phyloP scores from a whole-genome alignment of 2,888 invertebrate species.

The Xylota segnis region DNA sequence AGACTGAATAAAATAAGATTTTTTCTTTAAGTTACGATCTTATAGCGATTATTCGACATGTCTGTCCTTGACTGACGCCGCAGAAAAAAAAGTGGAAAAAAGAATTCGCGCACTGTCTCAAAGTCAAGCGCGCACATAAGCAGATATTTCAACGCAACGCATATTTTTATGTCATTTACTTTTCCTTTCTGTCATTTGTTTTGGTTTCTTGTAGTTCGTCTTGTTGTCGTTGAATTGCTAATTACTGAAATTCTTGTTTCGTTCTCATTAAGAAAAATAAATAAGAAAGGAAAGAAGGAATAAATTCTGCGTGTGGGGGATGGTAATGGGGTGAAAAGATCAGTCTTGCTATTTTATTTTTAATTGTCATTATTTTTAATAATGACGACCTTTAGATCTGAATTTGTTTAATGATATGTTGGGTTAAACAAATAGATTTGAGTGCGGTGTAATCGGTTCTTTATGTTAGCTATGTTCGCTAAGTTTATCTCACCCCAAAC shows the following conservation, averaged over 20 bases:
- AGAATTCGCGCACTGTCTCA: slow-evolving; percentile 37
- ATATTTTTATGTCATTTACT: slow-evolving; percentile 1
- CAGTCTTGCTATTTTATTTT: background rate
- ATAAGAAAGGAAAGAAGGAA: background rate
- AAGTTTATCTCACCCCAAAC: no score
- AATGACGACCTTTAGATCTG: background rate
- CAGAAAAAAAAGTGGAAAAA: background rate
- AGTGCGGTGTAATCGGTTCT: no score
- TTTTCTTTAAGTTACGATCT: slow-evolving; percentile 5
- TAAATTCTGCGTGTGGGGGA: slow-evolving; percentile 27
- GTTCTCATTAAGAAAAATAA: slow-evolving; percentile 6
- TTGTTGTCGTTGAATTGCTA: background rate
- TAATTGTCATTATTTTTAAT: background rate
- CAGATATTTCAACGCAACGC: slow-evolving; percentile 1
- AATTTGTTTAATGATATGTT: no score
- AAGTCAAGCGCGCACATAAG: slow-evolving; percentile 22
- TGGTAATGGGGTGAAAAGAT: slow-evolving; percentile 35
- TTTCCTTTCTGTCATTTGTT: background rate
- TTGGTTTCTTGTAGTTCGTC: background rate
- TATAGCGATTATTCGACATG: slow-evolving; percentile 10
- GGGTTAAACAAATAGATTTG: no score
- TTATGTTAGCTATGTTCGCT: no score
- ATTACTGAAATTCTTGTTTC: slow-evolving; percentile 10
- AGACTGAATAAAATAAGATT: background rate
- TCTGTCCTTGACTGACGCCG: slow-evolving; percentile 34